These are phyloP conservation scores for Ommatoiulus sabulosus DNA, from an alignment of 2,888 invertebrate genomes.

Conservation along the genomic window DNA sequence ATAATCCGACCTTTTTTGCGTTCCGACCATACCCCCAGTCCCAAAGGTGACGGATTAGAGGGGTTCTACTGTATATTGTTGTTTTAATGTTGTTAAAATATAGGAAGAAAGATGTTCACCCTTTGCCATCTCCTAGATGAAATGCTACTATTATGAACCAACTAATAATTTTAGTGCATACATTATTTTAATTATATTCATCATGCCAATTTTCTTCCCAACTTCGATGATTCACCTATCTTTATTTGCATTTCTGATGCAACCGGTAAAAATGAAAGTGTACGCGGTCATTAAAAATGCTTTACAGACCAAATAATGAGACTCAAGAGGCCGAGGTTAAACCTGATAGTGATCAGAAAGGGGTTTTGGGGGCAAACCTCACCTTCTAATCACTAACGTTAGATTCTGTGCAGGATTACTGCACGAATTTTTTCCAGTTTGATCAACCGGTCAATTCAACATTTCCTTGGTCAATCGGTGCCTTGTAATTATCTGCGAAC, in stretches of 20 bases:
- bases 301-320: not conserved
- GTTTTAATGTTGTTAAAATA: too few species aligned
- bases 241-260: not conserved
- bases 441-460: not conserved
- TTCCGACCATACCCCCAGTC: too few species aligned
- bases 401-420: not conserved
- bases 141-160: too few species aligned
- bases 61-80: too few species aligned
- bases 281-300: not conserved
- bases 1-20: too few species aligned
- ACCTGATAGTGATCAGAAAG: not conserved
- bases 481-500: not conserved
- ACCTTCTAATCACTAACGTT: not conserved
- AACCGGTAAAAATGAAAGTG: not conserved
- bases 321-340: constrained; percentile 33
- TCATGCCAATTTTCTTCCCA: too few species aligned
- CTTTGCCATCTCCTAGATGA: too few species aligned
- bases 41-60: too few species aligned
- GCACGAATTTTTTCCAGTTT: not conserved
- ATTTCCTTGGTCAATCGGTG: not conserved
- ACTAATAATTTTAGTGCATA: too few species aligned
- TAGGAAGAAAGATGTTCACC: too few species aligned
- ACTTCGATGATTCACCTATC: too few species aligned
- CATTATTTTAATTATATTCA: too few species aligned
- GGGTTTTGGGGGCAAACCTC: constrained; percentile 9